Conservation (phyloP, 2,113 vertebrate genomes). For the human (Homo sapiens) region GRCh38 chr14:80363501-80364000, state of each 20-base stretch:
- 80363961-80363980: constrained; percentile 59
- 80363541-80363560: neutral
- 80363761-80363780: constrained; percentile 49
- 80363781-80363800: constrained; percentile 43
- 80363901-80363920: constrained; percentile 48
- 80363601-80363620: constrained; percentile 49
- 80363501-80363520: neutral
- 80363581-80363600: constrained; percentile 56
- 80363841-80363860: constrained; percentile 2
- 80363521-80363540: neutral
- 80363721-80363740: constrained; percentile 36
- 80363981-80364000: constrained; percentile 62
- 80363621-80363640: constrained; percentile 3
- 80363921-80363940: constrained; percentile 39
- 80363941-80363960: constrained; percentile 51
- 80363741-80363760: constrained; percentile 28
- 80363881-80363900: constrained; percentile 50
- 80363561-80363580: constrained; percentile 14
- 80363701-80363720: constrained; percentile 52
- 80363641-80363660: constrained; percentile 38
- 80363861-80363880: neutral
- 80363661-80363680: neutral
- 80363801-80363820: constrained; percentile 22
- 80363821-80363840: constrained; percentile 56
- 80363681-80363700: constrained; percentile 37